phyloP scores from a whole-genome alignment of 92 coral and sea anemone species.

The Actinernus sp. region DNA sequence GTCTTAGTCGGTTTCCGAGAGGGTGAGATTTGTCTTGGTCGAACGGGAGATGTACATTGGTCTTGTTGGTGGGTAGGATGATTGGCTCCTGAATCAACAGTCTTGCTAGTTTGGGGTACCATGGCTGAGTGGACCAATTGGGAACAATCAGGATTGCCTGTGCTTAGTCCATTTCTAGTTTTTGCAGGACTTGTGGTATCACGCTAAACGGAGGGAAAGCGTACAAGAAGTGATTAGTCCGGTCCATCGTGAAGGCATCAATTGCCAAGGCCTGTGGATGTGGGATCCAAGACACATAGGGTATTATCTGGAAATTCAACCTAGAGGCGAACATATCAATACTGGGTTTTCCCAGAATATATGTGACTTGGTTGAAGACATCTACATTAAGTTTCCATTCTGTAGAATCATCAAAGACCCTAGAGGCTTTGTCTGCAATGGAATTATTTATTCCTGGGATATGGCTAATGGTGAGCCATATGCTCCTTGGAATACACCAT shows the following conservation, averaged over 20 bases:
- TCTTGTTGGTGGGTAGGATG: conserved; percentile 33
- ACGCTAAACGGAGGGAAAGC: conserved; percentile 44
- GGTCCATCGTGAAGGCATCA: conserved; percentile 51
- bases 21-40: conserved; percentile 36
- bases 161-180: conserved; percentile 33
- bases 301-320: conserved; percentile 37
- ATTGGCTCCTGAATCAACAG: conserved; percentile 33
- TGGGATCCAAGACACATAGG: conserved; percentile 47
- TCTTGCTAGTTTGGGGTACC: conserved; percentile 64
- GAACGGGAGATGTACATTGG: conserved; percentile 46
- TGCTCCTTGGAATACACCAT: conserved; percentile 46
- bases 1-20: conserved; percentile 14
- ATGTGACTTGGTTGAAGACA: conserved; percentile 16
- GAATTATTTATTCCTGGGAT: conserved; percentile 43
- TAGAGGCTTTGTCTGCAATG: conserved; percentile 47
- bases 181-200: conserved; percentile 33
- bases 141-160: conserved; percentile 50
- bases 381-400: conserved; percentile 49
- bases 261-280: conserved; percentile 59
- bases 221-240: background rate
- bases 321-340: conserved; percentile 57
- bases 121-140: conserved; percentile 60
- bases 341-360: conserved; percentile 16
- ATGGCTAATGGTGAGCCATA: conserved; percentile 33
- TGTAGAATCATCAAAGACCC: conserved; percentile 30